Percentiles rank a stretch among this genome's conserved stretches.
Evolutionary conservation across 2,797 vertebrate genomes (phyloP).

Genomic region (Silurus lanzhouensis): DNA sequence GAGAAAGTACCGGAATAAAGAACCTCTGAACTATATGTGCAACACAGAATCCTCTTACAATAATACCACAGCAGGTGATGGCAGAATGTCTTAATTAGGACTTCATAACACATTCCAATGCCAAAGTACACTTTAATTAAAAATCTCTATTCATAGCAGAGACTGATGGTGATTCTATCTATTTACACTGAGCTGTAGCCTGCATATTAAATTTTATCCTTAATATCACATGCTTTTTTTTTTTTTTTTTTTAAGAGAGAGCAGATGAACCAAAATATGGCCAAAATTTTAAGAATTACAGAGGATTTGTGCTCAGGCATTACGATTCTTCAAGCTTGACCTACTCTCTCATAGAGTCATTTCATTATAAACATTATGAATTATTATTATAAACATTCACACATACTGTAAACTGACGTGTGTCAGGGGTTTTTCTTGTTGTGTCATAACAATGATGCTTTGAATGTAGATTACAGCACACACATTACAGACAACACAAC

Average conservation of each 20-base stretch:
- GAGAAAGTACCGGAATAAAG: neutral
- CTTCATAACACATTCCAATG: neutral
- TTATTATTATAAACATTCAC: no score
- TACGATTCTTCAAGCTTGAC: neutral
- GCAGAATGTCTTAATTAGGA: conserved; percentile 1
- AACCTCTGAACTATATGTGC: no score
- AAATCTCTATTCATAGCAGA: conserved; percentile 9
- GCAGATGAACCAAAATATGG: neutral
- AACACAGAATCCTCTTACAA: neutral
- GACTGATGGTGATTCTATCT: neutral
- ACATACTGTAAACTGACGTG: no score
- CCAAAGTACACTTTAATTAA: conserved; percentile 20
- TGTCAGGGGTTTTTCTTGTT: no score
- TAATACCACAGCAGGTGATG: neutral
- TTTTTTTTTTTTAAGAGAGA: neutral
- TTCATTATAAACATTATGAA: no score
- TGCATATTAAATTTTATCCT: neutral
- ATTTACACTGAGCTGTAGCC: neutral
- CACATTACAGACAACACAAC: no score
- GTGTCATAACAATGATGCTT: no score
- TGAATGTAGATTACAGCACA: no score
- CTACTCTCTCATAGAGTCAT: neutral
- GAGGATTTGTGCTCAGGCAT: neutral
- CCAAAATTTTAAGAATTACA: neutral
- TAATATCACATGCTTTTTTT: neutral